Evolutionary conservation across 2,797 vertebrate genomes (phyloP).

Genomic region (Phrynocephalus guinanensis): DNA sequence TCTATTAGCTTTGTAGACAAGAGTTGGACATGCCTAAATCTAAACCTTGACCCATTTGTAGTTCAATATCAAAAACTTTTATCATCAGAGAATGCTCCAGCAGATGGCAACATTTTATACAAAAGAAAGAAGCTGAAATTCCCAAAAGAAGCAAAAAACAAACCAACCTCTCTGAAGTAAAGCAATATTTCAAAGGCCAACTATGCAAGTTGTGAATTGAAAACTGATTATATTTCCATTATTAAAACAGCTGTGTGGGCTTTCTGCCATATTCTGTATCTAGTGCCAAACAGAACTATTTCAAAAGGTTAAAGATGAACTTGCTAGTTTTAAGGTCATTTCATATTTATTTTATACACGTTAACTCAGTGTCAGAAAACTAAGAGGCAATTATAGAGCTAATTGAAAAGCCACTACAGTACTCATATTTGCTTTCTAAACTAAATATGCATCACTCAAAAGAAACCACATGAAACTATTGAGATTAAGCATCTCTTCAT

Average conservation of each 20-base stretch:
- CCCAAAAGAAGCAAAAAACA: not conserved
- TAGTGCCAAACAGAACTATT: not conserved
- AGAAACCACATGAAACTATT: not conserved
- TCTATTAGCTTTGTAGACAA: not conserved
- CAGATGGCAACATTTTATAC: not conserved
- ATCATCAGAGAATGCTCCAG: not conserved
- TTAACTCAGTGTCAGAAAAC: not conserved
- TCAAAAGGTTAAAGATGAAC: not conserved
- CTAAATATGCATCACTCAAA: not conserved
- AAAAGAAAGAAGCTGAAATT: constrained; percentile 4
- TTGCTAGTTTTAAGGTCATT: not conserved
- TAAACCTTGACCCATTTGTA: not conserved
- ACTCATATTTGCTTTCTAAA: not conserved
- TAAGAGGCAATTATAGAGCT: not conserved
- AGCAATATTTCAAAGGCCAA: not conserved
- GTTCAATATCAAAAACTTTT: not conserved
- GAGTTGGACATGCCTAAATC: not conserved
- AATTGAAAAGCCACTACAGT: not conserved
- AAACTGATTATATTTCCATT: not conserved
- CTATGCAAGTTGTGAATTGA: not conserved
- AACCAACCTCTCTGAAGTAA: not conserved
- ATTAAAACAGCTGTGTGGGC: not conserved
- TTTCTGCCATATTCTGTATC: accelerated
- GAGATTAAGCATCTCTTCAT: not conserved
- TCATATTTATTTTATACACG: too few relatives aligned